Base-by-base conservation (phyloP, 2,113 vertebrate species). In the Centropristis striata region DNA sequence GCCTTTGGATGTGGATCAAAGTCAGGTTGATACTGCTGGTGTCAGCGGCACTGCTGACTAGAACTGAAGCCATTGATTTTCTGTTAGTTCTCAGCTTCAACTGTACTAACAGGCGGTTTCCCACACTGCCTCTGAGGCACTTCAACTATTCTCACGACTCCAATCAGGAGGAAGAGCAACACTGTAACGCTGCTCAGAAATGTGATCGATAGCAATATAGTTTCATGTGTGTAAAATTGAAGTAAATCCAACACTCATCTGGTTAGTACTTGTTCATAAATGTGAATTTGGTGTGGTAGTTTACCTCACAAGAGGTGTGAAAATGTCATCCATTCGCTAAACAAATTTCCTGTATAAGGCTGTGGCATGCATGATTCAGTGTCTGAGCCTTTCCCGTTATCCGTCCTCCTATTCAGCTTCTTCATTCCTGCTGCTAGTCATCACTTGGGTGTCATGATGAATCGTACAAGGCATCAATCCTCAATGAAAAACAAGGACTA, bases 1-100 rank as follows among this genome's bases (percentile, higher is more conserved):
- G 64, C 55, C 47, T 90, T 65, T 86, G 81, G 88, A 86, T 68
- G 80, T 49, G 66, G 86, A 91, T 92, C 87, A 87, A 84, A 91
- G 87, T 83, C 61, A 46, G 86, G 61, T 60, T 88, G 72, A 80
- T 76, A 54, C 60, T 47, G 67, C 69, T 71, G 60, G 72, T 85
- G 73, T 77, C 78, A 86, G 76, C 68, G 18, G 75, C 46, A 55
- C 58, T 77, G 87, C 81, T 81, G 78, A 88, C 86, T 87, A 75
- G 76, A 88, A 83, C 78, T 25, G 14, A 42, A 49, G 65, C 32
- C 65, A 90, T 91, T 76, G 88, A 92, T 90, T 90, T 90, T 59
- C 84, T 86, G 86, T 89, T 91, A 75, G 78, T 81, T 84, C 78
- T 84, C 74, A 89, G 83, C 71, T 75, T 78, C 53, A 41, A 28